Conservation (phyloP, 2,797 vertebrate species). For the Valencia hispanica region DNA sequence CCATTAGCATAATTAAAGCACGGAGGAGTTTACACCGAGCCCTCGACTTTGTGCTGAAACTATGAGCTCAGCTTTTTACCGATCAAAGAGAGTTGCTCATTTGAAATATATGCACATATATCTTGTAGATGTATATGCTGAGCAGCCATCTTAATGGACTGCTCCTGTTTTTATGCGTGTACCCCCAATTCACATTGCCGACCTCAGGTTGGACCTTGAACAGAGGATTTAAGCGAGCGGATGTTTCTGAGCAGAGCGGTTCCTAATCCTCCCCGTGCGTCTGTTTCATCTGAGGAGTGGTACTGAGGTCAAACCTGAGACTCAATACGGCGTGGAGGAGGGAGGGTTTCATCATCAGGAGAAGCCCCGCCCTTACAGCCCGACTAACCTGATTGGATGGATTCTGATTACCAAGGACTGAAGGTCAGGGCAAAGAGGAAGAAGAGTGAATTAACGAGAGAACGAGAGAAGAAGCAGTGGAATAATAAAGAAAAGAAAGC, state of each 20-base stretch:
- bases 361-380: constrained; percentile 4
- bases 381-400: constrained; percentile 10
- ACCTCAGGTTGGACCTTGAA: background rate
- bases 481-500: background rate
- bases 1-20: constrained; percentile 66
- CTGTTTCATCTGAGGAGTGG: constrained; percentile 4
- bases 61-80: constrained; percentile 60
- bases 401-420: constrained; percentile 1
- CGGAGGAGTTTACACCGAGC: constrained; percentile 36
- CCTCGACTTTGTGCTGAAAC: constrained; percentile 44
- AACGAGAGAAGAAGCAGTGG: background rate
- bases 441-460: background rate
- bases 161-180: constrained; percentile 2
- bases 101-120: constrained; percentile 32
- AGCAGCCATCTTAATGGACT: background rate
- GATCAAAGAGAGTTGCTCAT: constrained; percentile 71
- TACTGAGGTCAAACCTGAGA: constrained; percentile 7
- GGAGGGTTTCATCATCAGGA: constrained; percentile 13
- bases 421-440: background rate
- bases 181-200: background rate
- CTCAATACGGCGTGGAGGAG: constrained; percentile 18
- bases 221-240: background rate
- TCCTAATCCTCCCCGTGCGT: background rate
- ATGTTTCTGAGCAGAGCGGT: background rate
- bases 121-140: constrained; percentile 38